Base-by-base conservation (phyloP, 2,113 vertebrate species). In the Myxocyprinus asiaticus region DNA sequence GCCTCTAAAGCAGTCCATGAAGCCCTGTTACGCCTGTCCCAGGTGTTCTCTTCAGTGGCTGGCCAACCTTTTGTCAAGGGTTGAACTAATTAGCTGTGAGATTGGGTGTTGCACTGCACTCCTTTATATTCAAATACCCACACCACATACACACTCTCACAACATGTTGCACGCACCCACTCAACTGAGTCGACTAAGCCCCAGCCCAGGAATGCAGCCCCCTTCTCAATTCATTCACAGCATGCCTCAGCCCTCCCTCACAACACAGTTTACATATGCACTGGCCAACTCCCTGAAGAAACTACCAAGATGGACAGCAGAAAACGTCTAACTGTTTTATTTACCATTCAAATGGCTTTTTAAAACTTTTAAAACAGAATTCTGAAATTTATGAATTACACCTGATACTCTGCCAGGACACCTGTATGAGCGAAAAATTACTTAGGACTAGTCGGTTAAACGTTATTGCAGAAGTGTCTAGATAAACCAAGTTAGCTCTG, bases 41-140 rank as follows among this genome's bases (percentile, higher is more conserved):
- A 17, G 56, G 59, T 70, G 75, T 75, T 67, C 70, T 56, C 65
- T 83, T 78, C 69, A 83, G 53, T 76, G 78, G 75, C 56, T 68
- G 81, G 81, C 81, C 84, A 78, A 81, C 84, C 81, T 85, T 74
- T 85, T 83, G 81, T 85, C 68, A 75, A 81, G 78, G 80, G 81
- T 79, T 83, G 81, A 85, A 83, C 84, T 85, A 85, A 85, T 85
- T 83, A 85, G 84, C 81, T 83, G 81, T 72, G 70, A 83, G 84
- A 61, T 82, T 79, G 84, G 78, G 75, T 66, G 79, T 80, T 48
- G 56, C n/a, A 17, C 64, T 78, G 72, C 61, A 82, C 50, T 78
- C 69, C 78, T 78, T 73, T 33, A 76, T 45, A 73, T 72, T 33
- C 67, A 58, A 33, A 33, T 33, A 33, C 22, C 55, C 59, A 64